Base-by-base conservation (phyloP, 1,140 invertebrate genomes). In the Cephus cinctus region DNA sequence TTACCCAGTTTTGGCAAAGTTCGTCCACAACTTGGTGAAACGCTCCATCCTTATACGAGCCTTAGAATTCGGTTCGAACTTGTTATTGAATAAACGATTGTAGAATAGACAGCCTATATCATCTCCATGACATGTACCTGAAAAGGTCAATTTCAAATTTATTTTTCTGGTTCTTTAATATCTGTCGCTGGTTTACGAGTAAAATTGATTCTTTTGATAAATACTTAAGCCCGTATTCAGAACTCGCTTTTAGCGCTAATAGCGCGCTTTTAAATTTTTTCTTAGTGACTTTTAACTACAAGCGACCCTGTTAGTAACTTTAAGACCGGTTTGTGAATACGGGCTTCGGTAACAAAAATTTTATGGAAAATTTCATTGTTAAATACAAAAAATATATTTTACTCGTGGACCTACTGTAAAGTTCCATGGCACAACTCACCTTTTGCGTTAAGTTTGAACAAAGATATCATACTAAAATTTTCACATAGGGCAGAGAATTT, bases 401-500 rank as follows among this genome's bases (percentile, higher is more conserved):
- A 5, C 23, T 30, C 0, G 50, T 0, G 0, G 56, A 56, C n/a
- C 6, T 8, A 27, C n/a, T 27, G 25, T 27, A n/a, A 27, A 6
- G n/a, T 27, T 27, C n/a, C 6, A 27, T 1, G n/a, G 25, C 8
- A 27, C n/a, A 27, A 27, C n/a, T 27, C 16, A 40, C 45, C 45
- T 30, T 3, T 30, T 47, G 8, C 25, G 39, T 25, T 3, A 19
- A 15, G 32, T 1, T 15, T 25, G 39, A 15, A 25, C 35, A 19
- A n/a, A 18, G 12, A 39, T 40, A 2, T 39, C 27, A 5, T 15
- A 21, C 41, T 27, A 3, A 12, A 20, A 0, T 27, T 3, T 23
- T 38, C 40, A 11, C 27, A 36, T 1, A 73, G 61, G 31, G 70
- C 77, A 22, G 71, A 66, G 59, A 83, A 81, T 50, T 64, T 61